Evolutionary conservation across 2,113 vertebrate genomes (phyloP), one percentile per base, ranked within the genome.

Genomic region (Centropus unirufus): DNA sequence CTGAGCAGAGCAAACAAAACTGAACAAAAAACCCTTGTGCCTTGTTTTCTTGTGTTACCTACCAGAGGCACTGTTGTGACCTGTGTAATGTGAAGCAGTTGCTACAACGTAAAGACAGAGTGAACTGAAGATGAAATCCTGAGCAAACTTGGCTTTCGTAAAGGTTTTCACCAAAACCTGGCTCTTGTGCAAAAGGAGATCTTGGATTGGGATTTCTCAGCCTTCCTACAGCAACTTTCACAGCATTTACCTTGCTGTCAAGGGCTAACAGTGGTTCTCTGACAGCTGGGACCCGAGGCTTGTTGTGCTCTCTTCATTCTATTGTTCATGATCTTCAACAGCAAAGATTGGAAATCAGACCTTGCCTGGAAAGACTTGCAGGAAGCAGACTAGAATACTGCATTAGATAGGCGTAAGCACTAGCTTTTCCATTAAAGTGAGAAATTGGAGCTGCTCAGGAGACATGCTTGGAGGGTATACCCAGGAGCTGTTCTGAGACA

Each of bases 201-300:
- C 24, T 58, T 77, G 61, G 36, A 49, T 39, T 54, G 30, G n/a
- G 19, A 49, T 59, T 20, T 30, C 52, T 82, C 34, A 29, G 36
- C 14, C 47, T 22, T 49, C 47, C 47, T 22, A 49, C 47, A 49
- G 47, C 47, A 63, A 20, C n/a, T 63, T 86, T n/a, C 44, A 51
- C 13, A 29, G 44, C 29, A 32, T 64, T 76, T 86, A 57, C 39
- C 47, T 15, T 22, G 39, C 42, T 67, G 62, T 46, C 19, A 76
- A 87, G 66, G 52, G 32, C 40, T 77, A 75, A 22, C 8, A n/a
- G 57, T 62, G 39, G 18, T 74, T 70, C 34, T 74, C 6, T 7
- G 0, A 2, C 34, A 32, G 18, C 58, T 49, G 27, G 27, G 42
- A 18, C 14, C 46, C 46, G n/a, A 1, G 0, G 78, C 36, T 46